Evolutionary conservation across 2,888 invertebrate species (phyloP), one percentile per base, ranked within the genome.

Genomic region (Pasiphila rectangulata): DNA sequence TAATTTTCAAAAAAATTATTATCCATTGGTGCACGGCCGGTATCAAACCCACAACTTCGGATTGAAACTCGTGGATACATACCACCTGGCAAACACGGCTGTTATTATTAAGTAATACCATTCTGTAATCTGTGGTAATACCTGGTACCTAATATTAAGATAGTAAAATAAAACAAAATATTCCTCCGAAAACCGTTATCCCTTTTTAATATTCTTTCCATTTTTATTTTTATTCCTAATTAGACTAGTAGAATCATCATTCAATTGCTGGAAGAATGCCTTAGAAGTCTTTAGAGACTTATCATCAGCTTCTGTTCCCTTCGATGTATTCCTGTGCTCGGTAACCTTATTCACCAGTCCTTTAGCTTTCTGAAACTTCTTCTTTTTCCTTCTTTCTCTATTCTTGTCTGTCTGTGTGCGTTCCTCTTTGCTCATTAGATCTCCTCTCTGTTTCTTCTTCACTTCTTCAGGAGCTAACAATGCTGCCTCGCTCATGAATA

Each of bases 391-490:
- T 46, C 98, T 89, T 59, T 96, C 96, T 36, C 98, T 92, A 59
- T 97, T 96, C 79, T 93, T 96, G 69, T 98, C 98, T 0, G 98
- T 96, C 41, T 90, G 90, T 0, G 94, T 93, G 51, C 95, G 91
- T 82, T 99, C 99, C 6, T 92, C 91, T 79, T 93, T 93, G 15
- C 95, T 94, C 44, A 92, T 79, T 52, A 84, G 69, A 59, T 91
- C 90, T 40, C 92, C 91, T 69, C 90, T 80, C 7, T 56, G 70
- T 63, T 84, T 90, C 90, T 91, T 90, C 78, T 92, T 93, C 1
- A 98, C 90, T 91, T 99, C 98, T 82, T 98, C 96, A 0, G 99
- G 98, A 10, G 98, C 98, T 54, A 98, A 84, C 23, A 97, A 78
- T 1, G 94, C 90, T 2, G 95, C 95, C 78, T 97, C 95, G 67